phyloP scores from a whole-genome alignment of 2,797 vertebrate genomes.

The Enteromius anoplus region DNA sequence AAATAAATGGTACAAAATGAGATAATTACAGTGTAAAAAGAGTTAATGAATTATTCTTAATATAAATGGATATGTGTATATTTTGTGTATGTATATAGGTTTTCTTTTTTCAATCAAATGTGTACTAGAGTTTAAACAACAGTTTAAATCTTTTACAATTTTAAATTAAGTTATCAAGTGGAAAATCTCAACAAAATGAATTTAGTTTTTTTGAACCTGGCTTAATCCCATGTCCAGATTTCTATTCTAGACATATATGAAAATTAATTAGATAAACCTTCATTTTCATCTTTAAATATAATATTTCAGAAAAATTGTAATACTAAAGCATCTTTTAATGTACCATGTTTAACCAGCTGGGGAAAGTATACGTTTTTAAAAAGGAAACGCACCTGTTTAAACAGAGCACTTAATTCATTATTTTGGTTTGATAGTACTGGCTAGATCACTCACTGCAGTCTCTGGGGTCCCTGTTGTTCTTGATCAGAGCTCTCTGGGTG shows the following conservation, averaged over 20 bases:
- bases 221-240: too few relatives aligned
- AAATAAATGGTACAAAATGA: neutral
- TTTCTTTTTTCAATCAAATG: too few relatives aligned
- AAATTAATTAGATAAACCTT: neutral
- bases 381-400: too few relatives aligned
- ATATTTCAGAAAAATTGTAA: neutral
- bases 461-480: constrained; percentile 88
- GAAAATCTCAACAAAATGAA: too few relatives aligned
- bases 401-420: too few relatives aligned
- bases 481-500: constrained; percentile 88
- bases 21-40: too few relatives aligned
- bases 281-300: neutral
- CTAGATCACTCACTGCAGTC: constrained; percentile 94
- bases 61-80: too few relatives aligned
- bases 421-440: neutral
- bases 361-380: neutral
- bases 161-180: too few relatives aligned
- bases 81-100: too few relatives aligned
- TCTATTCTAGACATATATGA: neutral
- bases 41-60: neutral
- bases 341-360: neutral
- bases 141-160: too few relatives aligned
- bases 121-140: too few relatives aligned
- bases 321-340: neutral
- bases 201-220: too few relatives aligned